Base-by-base conservation (phyloP, 2,797 vertebrate species). In the Lutra lutra region DNA sequence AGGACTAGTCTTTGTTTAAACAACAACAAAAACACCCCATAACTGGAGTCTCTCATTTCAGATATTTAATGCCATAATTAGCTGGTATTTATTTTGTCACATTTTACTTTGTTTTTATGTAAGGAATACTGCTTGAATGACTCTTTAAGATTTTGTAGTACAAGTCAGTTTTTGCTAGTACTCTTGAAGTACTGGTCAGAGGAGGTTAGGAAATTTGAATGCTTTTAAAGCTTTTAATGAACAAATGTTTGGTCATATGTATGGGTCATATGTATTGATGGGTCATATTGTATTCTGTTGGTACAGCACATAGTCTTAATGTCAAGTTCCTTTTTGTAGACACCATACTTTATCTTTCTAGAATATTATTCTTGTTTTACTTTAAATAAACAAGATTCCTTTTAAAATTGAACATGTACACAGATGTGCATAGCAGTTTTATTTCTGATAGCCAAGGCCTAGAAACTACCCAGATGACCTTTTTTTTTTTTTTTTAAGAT, bases 281-380 rank as follows among this genome's bases (percentile, higher is more conserved):
- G n/a, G 38, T 12, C 43, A 43, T 56, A 73, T 29, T 80, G 12
- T 64, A 54, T 95, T 91, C 58, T 91, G 5, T 86, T 91, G 21
- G 40, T 72, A 72, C 62, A 72, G 27, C 46, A 73, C 25, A 48
- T 62, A 54, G 54, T 56, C 62, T 70, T 79, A 86, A 62, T 64
- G 35, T 80, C 75, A 91, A 56, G 35, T 95, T 95, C 27, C 56
- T 40, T 95, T 86, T 82, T 82, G n/a, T 6, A 56, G 66, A 80
- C 11, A 4, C 10, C 17, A 43, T 82, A 40, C 56, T 77, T 75
- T 75, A 54, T 84, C 83, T 73, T 62, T 75, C 18, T 75, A 46
- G 18, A 11, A 70, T 84, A 68, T n/a, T 79, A 48, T 77, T 86
- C 51, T 86, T 72, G 3, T 86, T 95, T 95, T 75, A 43, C 32